Base-by-base conservation (phyloP, 2,888 invertebrate species). In the Volucella inanis region DNA sequence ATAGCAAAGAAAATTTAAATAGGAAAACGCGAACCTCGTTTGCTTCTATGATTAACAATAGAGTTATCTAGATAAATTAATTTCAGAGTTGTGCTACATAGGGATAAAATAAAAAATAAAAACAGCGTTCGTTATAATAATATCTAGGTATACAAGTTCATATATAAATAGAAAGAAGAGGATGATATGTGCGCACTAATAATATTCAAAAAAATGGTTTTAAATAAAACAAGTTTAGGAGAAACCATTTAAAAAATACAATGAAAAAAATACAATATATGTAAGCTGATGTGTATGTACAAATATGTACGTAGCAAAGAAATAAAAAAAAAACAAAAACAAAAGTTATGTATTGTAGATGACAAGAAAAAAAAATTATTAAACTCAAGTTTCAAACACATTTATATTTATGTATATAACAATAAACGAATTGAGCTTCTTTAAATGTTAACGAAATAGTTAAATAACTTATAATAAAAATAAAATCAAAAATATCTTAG, bases 351-450 rank as follows among this genome's bases (percentile, higher is more conserved):
- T 54, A 52, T 31, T 41, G 54, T 67, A 31, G 43, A 68, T 62
- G 14, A 54, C n/a, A 54, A 64, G 1, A 22, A 22, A 31, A 47
- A 18, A 18, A 11, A 49, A 50, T 11, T 64, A 41, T 31, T 6
- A 31, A 31, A 31, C 31, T 31, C 4, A 4, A 31, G 31, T 31
- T 31, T 31, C 64, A 59, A 12, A 82, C 62, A 41, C 65, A 65
- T 77, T 76, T 59, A 59, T 65, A 61, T 67, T 45, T 67, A 77
- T 82, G 77, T 82, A 77, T 72, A 71, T 12, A 52, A 54, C 50
- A 59, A 15, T 38, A 54, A 75, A 81, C 65, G 47, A 52, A 77
- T 82, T 82, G 82, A 82, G 72, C 82, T 82, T 82, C 82, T 82
- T 72, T 72, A 59, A 72, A 67, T 83, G 62, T 83, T 78, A 72